A percentile compares a stretch with the other conserved stretches of the same genome.
Conservation (phyloP, 2,888 invertebrate genomes). For the Aphidoletes aphidimyza region DNA sequence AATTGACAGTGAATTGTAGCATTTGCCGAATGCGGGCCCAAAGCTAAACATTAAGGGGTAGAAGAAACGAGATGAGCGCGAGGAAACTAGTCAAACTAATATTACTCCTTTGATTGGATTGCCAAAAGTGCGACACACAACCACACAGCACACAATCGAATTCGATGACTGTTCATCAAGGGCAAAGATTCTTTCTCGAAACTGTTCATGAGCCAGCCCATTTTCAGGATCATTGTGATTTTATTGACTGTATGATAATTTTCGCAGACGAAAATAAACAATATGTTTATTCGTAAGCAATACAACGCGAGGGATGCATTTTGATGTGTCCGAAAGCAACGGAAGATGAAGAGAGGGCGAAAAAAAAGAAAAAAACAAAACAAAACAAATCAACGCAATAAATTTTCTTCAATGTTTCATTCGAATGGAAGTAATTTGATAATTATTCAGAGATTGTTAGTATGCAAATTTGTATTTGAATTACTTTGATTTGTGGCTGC, state of each 20-base stretch:
- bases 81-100: too few relatives aligned
- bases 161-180: background rate
- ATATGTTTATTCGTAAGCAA: background rate
- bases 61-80: background rate
- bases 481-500: background rate
- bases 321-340: background rate
- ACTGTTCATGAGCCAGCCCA: background rate
- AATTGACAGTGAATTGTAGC: background rate
- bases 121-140: background rate
- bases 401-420: background rate
- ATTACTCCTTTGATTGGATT: too few relatives aligned
- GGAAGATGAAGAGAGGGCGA: background rate
- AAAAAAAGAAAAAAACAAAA: background rate
- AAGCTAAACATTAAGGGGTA: background rate
- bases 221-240: too few relatives aligned
- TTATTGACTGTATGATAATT: background rate
- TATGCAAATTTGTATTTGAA: background rate
- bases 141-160: background rate
- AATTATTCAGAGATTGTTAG: slow-evolving; percentile 45
- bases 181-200: background rate
- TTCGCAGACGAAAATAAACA: background rate
- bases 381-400: too few relatives aligned
- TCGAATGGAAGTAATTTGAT: background rate
- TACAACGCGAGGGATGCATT: background rate
- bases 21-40: background rate